Evolutionary conservation across 2,888 invertebrate genomes (phyloP).

Genomic region (Mantis religiosa): DNA sequence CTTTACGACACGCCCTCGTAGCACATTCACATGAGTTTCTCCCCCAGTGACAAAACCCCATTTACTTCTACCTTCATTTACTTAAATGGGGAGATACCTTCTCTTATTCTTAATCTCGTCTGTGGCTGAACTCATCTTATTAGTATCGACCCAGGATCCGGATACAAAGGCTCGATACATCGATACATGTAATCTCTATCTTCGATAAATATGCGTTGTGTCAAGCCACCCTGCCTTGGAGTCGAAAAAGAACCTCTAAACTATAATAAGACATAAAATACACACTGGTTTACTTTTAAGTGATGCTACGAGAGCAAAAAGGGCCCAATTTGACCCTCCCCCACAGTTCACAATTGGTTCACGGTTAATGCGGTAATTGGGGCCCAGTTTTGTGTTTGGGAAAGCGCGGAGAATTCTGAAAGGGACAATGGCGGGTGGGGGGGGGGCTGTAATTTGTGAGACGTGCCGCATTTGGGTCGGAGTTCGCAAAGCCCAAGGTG

Average conservation of each 20-base stretch:
- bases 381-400: not conserved
- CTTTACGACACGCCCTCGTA: too few species aligned
- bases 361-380: not conserved
- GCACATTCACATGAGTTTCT: too few species aligned
- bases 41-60: too few species aligned
- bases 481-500: not conserved
- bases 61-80: too few species aligned
- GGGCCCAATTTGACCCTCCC: not conserved
- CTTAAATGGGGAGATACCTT: too few species aligned
- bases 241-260: not conserved
- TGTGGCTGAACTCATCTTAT: too few species aligned
- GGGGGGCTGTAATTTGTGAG: not conserved
- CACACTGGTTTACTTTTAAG: not conserved
- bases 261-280: not conserved
- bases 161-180: too few species aligned
- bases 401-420: conserved; percentile 11
- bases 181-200: not conserved
- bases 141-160: too few species aligned
- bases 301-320: not conserved
- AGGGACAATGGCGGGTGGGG: not conserved
- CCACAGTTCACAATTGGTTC: not conserved
- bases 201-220: not conserved
- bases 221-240: too few species aligned
- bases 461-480: not conserved
- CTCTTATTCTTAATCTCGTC: too few species aligned